These are phyloP conservation scores for Dusona sp. DNA, from an alignment of 2,888 invertebrate species.

Conservation along the genomic window DNA sequence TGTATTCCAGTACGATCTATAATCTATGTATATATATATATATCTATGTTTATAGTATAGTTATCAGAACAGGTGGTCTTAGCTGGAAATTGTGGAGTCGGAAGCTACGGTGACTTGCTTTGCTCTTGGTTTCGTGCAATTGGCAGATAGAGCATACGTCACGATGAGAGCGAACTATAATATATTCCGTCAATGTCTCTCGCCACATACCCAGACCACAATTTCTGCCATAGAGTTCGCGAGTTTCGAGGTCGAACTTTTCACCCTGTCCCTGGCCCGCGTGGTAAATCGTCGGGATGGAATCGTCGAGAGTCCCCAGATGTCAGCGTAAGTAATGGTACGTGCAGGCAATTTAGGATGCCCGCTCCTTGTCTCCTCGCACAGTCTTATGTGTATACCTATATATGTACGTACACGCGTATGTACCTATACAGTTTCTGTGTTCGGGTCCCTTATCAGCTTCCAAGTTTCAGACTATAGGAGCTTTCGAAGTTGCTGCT, in stretches of 20 bases:
- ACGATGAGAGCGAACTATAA: slow-evolving; percentile 31
- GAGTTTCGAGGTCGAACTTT: slow-evolving; percentile 35
- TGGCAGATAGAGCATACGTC: slow-evolving; percentile 35
- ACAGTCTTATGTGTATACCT: background rate
- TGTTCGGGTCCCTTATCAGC: slow-evolving; percentile 33
- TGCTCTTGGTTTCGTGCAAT: slow-evolving; percentile 38
- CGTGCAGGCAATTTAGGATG: slow-evolving; percentile 69
- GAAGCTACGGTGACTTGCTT: slow-evolving; percentile 17
- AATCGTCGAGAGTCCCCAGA: slow-evolving; percentile 68
- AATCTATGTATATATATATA: background rate
- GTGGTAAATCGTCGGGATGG: slow-evolving; percentile 75
- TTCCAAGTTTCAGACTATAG: slow-evolving; percentile 24
- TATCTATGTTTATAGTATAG: background rate
- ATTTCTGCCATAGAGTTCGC: slow-evolving; percentile 40
- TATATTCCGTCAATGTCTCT: slow-evolving; percentile 39
- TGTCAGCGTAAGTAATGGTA: slow-evolving; percentile 74
- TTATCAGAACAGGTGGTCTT: background rate
- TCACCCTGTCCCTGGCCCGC: slow-evolving; percentile 4
- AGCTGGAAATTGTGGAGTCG: background rate
- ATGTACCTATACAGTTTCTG: background rate
- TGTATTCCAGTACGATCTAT: too few relatives aligned
- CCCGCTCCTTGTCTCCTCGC: slow-evolving; percentile 35
- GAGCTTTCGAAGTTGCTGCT: slow-evolving; percentile 27
- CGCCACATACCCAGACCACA: slow-evolving; percentile 8
- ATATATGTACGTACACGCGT: background rate